Conservation (phyloP, 1,140 invertebrate species). For the Chrysopa pallens region DNA sequence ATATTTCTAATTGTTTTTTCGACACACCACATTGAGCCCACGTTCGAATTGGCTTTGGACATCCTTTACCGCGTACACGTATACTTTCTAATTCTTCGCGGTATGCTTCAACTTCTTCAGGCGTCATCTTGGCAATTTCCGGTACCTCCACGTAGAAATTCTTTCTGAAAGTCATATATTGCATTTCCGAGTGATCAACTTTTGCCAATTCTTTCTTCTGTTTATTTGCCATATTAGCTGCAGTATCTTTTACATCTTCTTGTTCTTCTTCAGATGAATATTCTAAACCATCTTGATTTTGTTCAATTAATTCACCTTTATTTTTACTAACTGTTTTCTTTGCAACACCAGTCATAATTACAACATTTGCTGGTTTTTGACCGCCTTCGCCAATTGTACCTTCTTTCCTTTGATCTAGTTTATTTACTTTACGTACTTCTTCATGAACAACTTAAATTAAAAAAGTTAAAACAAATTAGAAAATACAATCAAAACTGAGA, state of each 20-base stretch:
- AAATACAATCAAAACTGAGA: too few species aligned
- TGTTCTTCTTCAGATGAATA: constrained; percentile 95
- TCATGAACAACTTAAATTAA: constrained; percentile 47
- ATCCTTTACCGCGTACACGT: constrained; percentile 54
- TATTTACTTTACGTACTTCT: constrained; percentile 84
- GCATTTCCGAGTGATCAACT: constrained; percentile 67
- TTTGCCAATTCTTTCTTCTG: constrained; percentile 79
- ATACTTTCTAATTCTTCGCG: constrained; percentile 73
- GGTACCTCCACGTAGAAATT: constrained; percentile 88
- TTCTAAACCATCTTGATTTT: constrained; percentile 92
- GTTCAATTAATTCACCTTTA: constrained; percentile 87
- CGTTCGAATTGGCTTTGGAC: constrained; percentile 31
- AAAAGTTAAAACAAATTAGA: constrained; percentile 1
- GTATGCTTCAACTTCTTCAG: constrained; percentile 73
- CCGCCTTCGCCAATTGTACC: constrained; percentile 18
- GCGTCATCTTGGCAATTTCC: constrained; percentile 72
- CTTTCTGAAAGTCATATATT: constrained; percentile 84
- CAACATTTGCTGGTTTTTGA: constrained; percentile 34
- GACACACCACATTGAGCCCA: constrained; percentile 99
- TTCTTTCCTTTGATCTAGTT: constrained; percentile 38
- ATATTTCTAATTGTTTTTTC: constrained; percentile 85
- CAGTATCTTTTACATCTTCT: constrained; percentile 84
- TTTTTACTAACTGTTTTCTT: constrained; percentile 66
- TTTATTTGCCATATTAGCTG: constrained; percentile 72
- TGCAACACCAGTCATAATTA: constrained; percentile 78